These are phyloP conservation scores for Lagodon rhomboides DNA, from an alignment of 2,797 vertebrate species.

Conservation along the genomic window DNA sequence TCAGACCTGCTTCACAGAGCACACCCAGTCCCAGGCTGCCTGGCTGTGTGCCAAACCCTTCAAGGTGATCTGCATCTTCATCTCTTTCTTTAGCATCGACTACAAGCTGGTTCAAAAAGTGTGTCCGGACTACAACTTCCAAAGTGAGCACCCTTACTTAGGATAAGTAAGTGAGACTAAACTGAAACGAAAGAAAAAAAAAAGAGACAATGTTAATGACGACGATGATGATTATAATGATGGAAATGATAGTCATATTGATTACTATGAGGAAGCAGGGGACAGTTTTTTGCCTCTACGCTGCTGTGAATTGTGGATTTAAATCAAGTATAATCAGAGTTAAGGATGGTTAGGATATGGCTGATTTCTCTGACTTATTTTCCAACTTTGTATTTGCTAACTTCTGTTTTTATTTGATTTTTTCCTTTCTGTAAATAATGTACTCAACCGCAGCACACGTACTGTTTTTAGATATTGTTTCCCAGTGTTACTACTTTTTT, in stretches of 20 bases:
- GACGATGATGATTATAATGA: slow-evolving; percentile 54
- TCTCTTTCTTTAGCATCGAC: slow-evolving; percentile 97
- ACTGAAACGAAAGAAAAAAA: slow-evolving; percentile 26
- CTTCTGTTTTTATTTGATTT: slow-evolving; percentile 73
- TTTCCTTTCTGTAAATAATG: slow-evolving; percentile 83
- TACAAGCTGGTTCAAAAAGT: slow-evolving; percentile 99
- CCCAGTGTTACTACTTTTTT: slow-evolving; percentile 78
- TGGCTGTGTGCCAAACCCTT: slow-evolving; percentile 99
- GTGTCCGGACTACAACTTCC: slow-evolving; percentile 99
- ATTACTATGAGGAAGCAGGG: slow-evolving; percentile 70
- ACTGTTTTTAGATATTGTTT: slow-evolving; percentile 81
- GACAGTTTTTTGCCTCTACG: slow-evolving; percentile 76
- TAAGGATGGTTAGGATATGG: slow-evolving; percentile 68
- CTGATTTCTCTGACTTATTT: slow-evolving; percentile 68
- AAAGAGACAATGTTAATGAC: slow-evolving; percentile 60
- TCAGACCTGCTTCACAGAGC: slow-evolving; percentile 96
- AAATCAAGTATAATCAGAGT: slow-evolving; percentile 79
- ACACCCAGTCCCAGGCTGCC: slow-evolving; percentile 95
- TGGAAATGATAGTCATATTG: slow-evolving; percentile 73
- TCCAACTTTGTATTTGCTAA: slow-evolving; percentile 78
- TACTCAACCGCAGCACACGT: slow-evolving; percentile 73
- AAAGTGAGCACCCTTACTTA: slow-evolving; percentile 95
- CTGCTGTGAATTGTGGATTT: slow-evolving; percentile 78
- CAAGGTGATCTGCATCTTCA: slow-evolving; percentile 99
- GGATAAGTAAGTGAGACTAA: slow-evolving; percentile 85